These are phyloP conservation scores for Cremastinae sp. DNA, from an alignment of 2,888 invertebrate species.

Conservation along the genomic window DNA sequence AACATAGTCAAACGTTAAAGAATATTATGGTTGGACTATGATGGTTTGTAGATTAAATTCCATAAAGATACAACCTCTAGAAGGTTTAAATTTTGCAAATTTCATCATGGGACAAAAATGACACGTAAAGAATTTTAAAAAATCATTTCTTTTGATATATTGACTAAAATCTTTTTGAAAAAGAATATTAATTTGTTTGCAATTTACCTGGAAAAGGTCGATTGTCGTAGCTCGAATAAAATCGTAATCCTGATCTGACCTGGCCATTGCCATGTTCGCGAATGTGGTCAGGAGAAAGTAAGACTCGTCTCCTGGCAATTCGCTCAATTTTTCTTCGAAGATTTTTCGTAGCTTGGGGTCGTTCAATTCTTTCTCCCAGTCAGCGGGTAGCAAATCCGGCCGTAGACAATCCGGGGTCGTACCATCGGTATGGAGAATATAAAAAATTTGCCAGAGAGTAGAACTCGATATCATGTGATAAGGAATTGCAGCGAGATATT, in stretches of 20 bases:
- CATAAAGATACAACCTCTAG: too few species aligned
- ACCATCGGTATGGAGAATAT: conserved; percentile 84
- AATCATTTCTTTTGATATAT: too few species aligned
- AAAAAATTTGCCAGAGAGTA: conserved; percentile 86
- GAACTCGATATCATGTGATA: conserved; percentile 83
- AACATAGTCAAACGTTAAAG: too few species aligned
- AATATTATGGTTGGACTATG: too few species aligned
- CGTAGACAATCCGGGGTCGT: conserved; percentile 73
- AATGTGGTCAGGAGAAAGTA: conserved; percentile 90
- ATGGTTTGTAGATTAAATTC: too few species aligned
- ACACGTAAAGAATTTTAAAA: too few species aligned
- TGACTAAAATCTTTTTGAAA: too few species aligned
- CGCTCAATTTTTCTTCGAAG: conserved; percentile 85
- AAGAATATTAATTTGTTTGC: too few species aligned
- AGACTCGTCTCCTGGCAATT: conserved; percentile 87
- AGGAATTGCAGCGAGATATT: conserved; percentile 90
- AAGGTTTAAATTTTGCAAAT: too few species aligned
- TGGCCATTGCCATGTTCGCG: conserved; percentile 89
- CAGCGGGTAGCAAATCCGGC: conserved; percentile 66
- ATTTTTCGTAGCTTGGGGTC: conserved; percentile 81
- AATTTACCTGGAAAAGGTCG: conserved; percentile 86
- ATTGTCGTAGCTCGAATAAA: conserved; percentile 86
- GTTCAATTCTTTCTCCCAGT: conserved; percentile 81
- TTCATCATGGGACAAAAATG: too few species aligned
- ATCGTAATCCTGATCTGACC: conserved; percentile 83